A percentile compares a stretch with the other conserved stretches of the same genome.
These are phyloP conservation scores for Octonoba sinensis DNA, from an alignment of 2,888 invertebrate genomes.

Conservation along the genomic window DNA sequence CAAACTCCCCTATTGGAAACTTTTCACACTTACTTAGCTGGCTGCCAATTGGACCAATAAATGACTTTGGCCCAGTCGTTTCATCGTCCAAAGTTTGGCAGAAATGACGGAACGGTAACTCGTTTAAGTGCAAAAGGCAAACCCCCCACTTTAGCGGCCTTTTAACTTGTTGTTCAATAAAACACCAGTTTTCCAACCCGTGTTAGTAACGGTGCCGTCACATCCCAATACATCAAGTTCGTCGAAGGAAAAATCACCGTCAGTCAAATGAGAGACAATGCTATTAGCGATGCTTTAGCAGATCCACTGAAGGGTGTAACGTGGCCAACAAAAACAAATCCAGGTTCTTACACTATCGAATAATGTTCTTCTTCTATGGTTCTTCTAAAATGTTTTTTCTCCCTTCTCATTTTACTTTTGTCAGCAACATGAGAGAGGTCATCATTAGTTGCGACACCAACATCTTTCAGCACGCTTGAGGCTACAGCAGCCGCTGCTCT, in stretches of 20 bases:
- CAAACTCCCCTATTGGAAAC: not conserved
- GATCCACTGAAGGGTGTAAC: too few species aligned
- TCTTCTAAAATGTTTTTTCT: not conserved
- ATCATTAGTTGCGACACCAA: too few species aligned
- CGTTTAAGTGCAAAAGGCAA: not conserved
- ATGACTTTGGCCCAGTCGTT: not conserved
- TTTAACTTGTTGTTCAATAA: conserved; percentile 6
- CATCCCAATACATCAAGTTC: not conserved
- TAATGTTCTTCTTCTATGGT: conserved; percentile 2
- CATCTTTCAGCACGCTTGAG: too few species aligned
- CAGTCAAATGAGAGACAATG: not conserved
- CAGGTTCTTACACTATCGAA: not conserved
- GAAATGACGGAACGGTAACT: conserved; percentile 7
- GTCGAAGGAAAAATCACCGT: not conserved
- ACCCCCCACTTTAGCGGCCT: not conserved
- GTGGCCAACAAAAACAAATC: not conserved
- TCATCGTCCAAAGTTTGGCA: not conserved
- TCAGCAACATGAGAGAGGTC: too few species aligned
- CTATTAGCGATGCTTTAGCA: not conserved
- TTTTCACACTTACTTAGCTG: conserved; percentile 6
- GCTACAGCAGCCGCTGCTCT: too few species aligned
- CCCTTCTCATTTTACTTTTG: too few species aligned
- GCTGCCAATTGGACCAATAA: conserved; percentile 3
- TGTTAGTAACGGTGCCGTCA: not conserved
- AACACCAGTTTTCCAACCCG: too few species aligned